Conservation (phyloP, 1,140 invertebrate species). For the Argopecten irradians region DNA sequence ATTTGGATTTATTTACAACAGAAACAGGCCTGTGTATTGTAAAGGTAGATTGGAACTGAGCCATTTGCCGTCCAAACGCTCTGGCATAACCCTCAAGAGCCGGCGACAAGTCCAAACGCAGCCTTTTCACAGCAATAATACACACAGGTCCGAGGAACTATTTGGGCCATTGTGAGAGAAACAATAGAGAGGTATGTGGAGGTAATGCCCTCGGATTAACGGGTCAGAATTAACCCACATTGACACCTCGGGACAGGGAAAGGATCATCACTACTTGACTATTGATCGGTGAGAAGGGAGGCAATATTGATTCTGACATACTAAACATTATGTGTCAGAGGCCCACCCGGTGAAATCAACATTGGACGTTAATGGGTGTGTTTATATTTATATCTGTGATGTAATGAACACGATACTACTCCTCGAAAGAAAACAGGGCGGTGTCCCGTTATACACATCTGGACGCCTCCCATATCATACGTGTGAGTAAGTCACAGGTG, state of each 20-base stretch:
- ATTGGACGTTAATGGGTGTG: neutral
- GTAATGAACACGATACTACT: neutral
- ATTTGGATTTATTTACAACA: conserved; percentile 16
- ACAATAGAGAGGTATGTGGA: neutral
- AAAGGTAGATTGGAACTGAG: conserved; percentile 1
- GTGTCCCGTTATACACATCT: conserved; percentile 4
- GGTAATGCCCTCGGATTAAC: neutral
- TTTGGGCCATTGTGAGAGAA: neutral
- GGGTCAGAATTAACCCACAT: neutral
- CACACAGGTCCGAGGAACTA: neutral
- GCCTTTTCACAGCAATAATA: neutral
- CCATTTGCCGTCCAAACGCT: neutral
- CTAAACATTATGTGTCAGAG: neutral
- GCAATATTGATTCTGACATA: neutral
- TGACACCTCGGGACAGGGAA: neutral
- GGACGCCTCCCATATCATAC: neutral
- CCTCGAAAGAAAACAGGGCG: neutral
- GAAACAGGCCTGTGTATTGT: neutral
- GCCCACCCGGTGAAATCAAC: neutral
- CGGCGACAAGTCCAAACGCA: neutral
- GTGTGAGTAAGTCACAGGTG: neutral
- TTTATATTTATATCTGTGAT: neutral
- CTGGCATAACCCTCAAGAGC: conserved; percentile 7
- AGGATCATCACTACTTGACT: neutral
- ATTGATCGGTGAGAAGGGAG: neutral